Conservation (phyloP, 23 tunicate genomes). For the Ascidia mentula region DNA sequence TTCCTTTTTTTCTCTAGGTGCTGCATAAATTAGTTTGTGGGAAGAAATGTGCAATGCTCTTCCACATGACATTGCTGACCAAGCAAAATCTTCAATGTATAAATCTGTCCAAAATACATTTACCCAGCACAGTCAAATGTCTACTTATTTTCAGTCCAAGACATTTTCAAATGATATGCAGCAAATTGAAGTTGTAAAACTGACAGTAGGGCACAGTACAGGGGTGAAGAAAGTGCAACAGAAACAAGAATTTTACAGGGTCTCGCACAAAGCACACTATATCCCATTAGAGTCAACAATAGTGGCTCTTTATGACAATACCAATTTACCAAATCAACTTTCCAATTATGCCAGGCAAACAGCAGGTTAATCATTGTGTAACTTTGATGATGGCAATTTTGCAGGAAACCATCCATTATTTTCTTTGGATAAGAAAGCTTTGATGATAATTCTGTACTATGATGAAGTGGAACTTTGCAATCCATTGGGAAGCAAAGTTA, state of each 20-base stretch:
- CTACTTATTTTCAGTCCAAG: too few species aligned
- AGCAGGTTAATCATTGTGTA: background rate
- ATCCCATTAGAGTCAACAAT: conserved; percentile 5
- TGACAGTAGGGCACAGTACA: too few species aligned
- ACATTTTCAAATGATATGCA: too few species aligned
- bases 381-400: conserved; percentile 24
- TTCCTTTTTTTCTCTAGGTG: background rate
- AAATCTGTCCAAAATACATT: background rate
- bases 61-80: too few species aligned
- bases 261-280: background rate
- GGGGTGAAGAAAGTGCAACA: too few species aligned
- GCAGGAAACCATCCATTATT: too few species aligned
- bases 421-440: background rate
- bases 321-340: background rate
- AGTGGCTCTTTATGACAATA: background rate
- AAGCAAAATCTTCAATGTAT: too few species aligned
- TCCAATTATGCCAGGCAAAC: background rate
- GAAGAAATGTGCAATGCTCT: too few species aligned
- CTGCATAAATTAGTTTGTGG: conserved; percentile 12
- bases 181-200: too few species aligned
- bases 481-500: conserved; percentile 3
- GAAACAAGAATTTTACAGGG: too few species aligned
- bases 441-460: conserved; percentile 5
- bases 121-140: background rate
- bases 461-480: conserved; percentile 27